Conservation (phyloP, 2,797 vertebrate genomes). For the Crenuchus spilurus region DNA sequence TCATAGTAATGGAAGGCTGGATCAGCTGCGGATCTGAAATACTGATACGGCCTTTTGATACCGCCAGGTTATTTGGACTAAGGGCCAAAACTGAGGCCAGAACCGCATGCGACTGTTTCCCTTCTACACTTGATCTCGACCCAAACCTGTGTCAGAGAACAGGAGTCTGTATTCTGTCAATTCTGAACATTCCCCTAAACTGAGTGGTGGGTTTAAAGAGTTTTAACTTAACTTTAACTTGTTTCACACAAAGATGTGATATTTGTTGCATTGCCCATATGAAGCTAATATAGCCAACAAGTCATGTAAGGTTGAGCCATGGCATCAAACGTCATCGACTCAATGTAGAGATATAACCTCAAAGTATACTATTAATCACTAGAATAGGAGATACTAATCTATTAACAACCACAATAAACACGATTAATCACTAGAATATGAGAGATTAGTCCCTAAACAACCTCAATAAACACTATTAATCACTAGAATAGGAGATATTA, state of each 20-base stretch:
- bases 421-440: not conserved
- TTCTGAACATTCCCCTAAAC: not conserved
- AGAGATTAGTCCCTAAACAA: not conserved
- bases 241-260: too few species aligned
- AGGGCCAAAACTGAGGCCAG: not conserved
- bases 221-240: too few species aligned
- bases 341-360: not conserved
- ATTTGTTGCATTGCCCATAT: too few species aligned
- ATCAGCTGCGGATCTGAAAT: conserved; percentile 4
- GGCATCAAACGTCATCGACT: not conserved
- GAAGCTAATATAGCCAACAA: too few species aligned
- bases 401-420: too few species aligned
- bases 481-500: not conserved
- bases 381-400: too few species aligned
- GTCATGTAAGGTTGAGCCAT: not conserved
- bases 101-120: not conserved
- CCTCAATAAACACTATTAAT: not conserved
- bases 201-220: not conserved
- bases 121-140: not conserved
- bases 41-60: conserved; percentile 13
- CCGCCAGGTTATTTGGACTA: not conserved
- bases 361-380: too few species aligned
- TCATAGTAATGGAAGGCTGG: conserved; percentile 24
- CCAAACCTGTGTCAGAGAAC: not conserved
- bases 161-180: too few species aligned